These are phyloP conservation scores for Drosophila bunnanda DNA, from an alignment of 2,888 invertebrate genomes.

Conservation along the genomic window DNA sequence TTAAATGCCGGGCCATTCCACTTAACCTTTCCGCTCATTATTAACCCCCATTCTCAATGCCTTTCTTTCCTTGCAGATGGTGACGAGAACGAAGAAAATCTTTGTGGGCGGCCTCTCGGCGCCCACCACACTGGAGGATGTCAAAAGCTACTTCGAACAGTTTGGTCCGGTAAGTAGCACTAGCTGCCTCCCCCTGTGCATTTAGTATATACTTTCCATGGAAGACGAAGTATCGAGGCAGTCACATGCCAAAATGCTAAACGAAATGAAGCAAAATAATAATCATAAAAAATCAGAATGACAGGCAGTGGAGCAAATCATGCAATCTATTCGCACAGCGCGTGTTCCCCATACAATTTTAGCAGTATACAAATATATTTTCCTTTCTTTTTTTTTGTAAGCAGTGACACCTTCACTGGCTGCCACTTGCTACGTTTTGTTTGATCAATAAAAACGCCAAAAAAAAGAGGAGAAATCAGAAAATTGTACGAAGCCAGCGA, in stretches of 20 bases:
- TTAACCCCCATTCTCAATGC: conserved; percentile 17
- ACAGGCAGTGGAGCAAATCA: conserved; percentile 76
- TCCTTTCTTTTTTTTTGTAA: conserved; percentile 12
- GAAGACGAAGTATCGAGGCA: neutral
- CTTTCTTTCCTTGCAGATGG: conserved; percentile 91
- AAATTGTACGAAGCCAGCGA: conserved; percentile 25
- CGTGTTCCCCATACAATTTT: conserved; percentile 52
- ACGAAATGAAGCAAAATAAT: conserved; percentile 61
- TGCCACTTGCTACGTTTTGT: conserved; percentile 79
- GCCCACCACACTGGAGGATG: conserved; percentile 99
- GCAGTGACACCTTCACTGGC: conserved; percentile 77
- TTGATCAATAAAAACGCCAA: conserved; percentile 83
- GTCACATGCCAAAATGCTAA: conserved; percentile 48
- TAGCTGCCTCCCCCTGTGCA: neutral
- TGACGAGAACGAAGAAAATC: conserved; percentile 99
- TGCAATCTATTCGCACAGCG: conserved; percentile 77
- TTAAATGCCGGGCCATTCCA: conserved; percentile 64
- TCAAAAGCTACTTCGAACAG: conserved; percentile 99
- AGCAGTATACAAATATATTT: conserved; percentile 19
- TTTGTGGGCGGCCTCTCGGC: conserved; percentile 99
- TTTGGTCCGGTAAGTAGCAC: conserved; percentile 97
- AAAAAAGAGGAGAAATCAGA: conserved; percentile 43
- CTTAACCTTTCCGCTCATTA: conserved; percentile 47
- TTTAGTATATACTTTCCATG: neutral
- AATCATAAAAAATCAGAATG: conserved; percentile 66